Evolutionary conservation across 1,140 invertebrate genomes (phyloP).

Genomic region (Ptiloglossa arizonensis): DNA sequence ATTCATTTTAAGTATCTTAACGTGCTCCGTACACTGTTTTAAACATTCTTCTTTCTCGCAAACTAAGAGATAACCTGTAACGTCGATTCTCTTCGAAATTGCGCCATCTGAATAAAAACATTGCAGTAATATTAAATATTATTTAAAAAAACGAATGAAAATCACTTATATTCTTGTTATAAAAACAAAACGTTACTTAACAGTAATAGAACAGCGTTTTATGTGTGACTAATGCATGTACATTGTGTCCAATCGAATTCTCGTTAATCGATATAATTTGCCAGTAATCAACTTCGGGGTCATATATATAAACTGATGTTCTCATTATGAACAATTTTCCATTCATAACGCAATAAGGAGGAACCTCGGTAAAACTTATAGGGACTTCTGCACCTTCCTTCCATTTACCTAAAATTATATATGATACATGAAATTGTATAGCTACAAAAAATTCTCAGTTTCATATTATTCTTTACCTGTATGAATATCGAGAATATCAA

Average conservation of each 20-base stretch:
- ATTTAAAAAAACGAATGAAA: background rate
- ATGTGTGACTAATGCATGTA: background rate
- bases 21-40: background rate
- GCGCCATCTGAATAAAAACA: background rate
- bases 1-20: background rate
- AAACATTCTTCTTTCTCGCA: background rate
- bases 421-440: background rate
- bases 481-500: conserved; percentile 64
- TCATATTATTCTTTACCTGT: conserved; percentile 47
- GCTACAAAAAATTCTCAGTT: background rate
- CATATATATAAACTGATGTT: conserved; percentile 8
- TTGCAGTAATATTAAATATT: background rate
- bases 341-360: conserved; percentile 53
- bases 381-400: conserved; percentile 21
- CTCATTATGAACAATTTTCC: conserved; percentile 52
- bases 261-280: background rate
- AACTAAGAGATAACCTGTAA: background rate
- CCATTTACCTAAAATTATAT: conserved; percentile 55
- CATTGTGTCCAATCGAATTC: background rate
- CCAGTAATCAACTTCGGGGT: background rate
- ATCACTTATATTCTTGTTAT: background rate
- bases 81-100: background rate
- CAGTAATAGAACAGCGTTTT: background rate
- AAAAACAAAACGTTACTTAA: conserved; percentile 7
- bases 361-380: conserved; percentile 54